A percentile compares a stretch with the other conserved stretches of the same genome.
Conservation (phyloP, 2,113 vertebrate species). For the Carlito syrichta region DNA sequence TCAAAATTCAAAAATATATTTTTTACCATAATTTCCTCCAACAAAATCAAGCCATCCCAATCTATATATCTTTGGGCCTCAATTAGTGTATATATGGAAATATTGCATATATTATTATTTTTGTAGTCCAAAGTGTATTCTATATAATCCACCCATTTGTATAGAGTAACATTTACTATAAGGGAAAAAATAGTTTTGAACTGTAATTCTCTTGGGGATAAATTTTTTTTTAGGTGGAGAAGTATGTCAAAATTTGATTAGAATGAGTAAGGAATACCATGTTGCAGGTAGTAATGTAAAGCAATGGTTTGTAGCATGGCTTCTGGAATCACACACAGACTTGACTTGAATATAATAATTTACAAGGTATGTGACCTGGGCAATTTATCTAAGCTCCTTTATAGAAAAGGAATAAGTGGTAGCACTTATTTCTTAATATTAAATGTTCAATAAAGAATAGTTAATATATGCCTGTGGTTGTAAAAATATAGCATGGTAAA, state of each 20-base stretch:
- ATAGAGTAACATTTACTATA: not conserved
- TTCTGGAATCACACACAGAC: not conserved
- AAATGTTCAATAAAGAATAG: constrained; percentile 1
- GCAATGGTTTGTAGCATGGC: not conserved
- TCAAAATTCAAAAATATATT: not conserved
- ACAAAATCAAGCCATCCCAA: not conserved
- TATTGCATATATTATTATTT: not conserved
- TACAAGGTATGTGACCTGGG: not conserved
- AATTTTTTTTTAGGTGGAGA: not conserved
- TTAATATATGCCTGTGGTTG: not conserved
- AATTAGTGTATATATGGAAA: not conserved
- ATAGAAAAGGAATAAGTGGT: not conserved
- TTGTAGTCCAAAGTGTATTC: not conserved
- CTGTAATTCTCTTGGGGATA: not conserved
- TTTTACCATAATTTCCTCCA: not conserved
- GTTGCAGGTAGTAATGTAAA: not conserved
- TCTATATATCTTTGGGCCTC: not conserved
- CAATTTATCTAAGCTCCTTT: not conserved
- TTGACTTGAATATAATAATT: not conserved
- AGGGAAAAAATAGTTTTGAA: not conserved
- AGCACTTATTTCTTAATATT: not conserved
- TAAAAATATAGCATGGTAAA: not conserved
- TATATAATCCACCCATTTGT: not conserved
- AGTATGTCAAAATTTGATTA: not conserved
- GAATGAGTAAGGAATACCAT: not conserved